Percentiles rank a stretch among this genome's conserved stretches.
Evolutionary conservation across 37 sponge, comb jelly and placozoan species (phyloP).

Genomic region (Chondrosia reniformis): DNA sequence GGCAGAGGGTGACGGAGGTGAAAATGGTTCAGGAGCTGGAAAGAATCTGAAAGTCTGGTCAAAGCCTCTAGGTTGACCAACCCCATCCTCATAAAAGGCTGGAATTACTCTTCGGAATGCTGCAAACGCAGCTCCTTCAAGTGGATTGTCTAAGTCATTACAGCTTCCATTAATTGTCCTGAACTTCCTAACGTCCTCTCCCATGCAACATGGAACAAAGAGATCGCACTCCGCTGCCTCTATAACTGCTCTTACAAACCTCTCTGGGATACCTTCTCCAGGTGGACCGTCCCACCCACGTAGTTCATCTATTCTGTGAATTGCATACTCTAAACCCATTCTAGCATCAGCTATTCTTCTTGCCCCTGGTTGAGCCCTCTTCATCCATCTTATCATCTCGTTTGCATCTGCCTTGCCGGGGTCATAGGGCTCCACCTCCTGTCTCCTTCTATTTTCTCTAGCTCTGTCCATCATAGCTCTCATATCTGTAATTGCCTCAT

Average conservation of each 20-base stretch:
- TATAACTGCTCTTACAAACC: neutral
- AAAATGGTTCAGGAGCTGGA: slow-evolving; percentile 30
- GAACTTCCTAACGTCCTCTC: neutral
- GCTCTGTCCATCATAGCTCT: neutral
- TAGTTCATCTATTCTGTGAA: neutral
- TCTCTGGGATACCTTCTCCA: neutral
- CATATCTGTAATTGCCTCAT: neutral
- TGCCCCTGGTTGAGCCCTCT: neutral
- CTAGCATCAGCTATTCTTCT: neutral
- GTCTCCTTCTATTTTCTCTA: neutral
- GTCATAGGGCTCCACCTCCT: neutral
- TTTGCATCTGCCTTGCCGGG: neutral
- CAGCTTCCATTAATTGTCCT: slow-evolving; percentile 81
- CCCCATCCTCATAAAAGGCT: slow-evolving; percentile 72
- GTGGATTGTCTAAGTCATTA: slow-evolving; percentile 70
- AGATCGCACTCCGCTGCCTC: neutral
- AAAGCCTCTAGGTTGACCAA: slow-evolving; percentile 45
- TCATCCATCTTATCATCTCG: neutral
- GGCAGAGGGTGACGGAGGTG: slow-evolving; percentile 67
- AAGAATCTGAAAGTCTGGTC: slow-evolving; percentile 18
- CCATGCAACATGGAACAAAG: neutral
- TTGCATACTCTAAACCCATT: neutral
- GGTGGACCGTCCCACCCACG: neutral
- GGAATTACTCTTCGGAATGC: slow-evolving; percentile 58
- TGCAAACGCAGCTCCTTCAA: slow-evolving; percentile 57